A percentile compares a stretch with the other conserved stretches of the same genome.
phyloP scores from a whole-genome alignment of 2,113 vertebrate species.

The Heterotilapia buettikoferi region DNA sequence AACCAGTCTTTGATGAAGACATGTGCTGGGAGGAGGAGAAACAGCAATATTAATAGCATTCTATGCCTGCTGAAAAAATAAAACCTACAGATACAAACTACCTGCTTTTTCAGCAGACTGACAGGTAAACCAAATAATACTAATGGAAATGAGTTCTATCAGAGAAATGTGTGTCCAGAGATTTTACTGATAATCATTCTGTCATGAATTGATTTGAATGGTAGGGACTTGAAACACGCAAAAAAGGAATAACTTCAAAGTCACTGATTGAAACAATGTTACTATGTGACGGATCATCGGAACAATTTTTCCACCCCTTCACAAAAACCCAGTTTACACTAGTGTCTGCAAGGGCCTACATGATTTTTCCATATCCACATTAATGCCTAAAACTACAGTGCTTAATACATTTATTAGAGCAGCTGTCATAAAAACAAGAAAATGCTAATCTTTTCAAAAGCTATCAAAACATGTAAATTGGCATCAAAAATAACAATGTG shows the following conservation, averaged over 20 bases:
- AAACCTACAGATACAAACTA: background rate
- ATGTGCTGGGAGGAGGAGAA: background rate
- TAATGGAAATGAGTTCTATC: background rate
- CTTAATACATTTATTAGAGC: background rate
- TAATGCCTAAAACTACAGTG: background rate
- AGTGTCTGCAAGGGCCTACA: background rate
- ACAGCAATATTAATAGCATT: background rate
- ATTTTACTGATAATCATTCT: background rate
- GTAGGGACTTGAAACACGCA: background rate
- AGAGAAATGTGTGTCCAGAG: background rate
- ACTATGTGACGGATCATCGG: background rate
- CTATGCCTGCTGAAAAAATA: background rate
- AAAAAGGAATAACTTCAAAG: background rate
- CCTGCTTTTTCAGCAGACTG: background rate
- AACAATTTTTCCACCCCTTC: background rate
- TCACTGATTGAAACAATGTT: background rate
- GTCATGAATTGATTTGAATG: background rate
- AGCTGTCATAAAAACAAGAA: background rate
- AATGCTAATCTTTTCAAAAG: fast-evolving
- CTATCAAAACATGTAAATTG: background rate
- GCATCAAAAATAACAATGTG: background rate
- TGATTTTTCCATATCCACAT: background rate
- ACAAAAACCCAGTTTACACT: background rate
- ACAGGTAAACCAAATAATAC: background rate
- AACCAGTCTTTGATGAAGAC: constrained; percentile 2